Conservation (phyloP, 2,888 invertebrate genomes). For the Drosophila parthenogenetica region DNA sequence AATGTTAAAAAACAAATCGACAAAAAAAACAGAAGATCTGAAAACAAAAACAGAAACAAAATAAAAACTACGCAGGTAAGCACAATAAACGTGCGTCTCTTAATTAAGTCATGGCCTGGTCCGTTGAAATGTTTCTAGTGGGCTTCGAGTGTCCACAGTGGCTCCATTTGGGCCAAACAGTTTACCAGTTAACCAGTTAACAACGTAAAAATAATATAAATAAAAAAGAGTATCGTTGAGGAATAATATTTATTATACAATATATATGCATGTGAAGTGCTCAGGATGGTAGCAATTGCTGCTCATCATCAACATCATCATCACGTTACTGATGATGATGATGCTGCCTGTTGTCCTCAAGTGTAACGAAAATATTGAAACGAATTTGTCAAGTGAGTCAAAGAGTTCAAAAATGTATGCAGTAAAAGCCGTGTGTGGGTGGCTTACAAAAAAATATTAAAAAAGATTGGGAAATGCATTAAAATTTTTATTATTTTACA, state of each 20-base stretch:
- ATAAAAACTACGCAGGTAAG: conserved; percentile 75
- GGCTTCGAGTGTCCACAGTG: conserved; percentile 70
- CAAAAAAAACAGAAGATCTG: conserved; percentile 6
- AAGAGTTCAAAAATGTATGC: conserved; percentile 4
- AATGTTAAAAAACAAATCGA: conserved; percentile 43
- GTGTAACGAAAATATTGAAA: conserved; percentile 78
- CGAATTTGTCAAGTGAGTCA: conserved; percentile 66
- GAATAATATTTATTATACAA: conserved; percentile 73
- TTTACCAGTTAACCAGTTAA: conserved; percentile 27
- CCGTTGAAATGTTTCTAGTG: conserved; percentile 62
- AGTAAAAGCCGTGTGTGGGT: conserved; percentile 36
- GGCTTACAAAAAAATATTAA: conserved; percentile 12
- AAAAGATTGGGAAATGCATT: too few species aligned
- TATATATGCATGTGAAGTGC: conserved; percentile 59
- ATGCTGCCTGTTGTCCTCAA: conserved; percentile 45
- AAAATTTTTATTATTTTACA: too few species aligned
- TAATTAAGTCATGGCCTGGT: conserved; percentile 76
- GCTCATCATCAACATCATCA: background rate
- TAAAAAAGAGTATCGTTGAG: conserved; percentile 36
- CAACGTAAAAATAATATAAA: conserved; percentile 21
- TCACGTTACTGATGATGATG: conserved; percentile 5
- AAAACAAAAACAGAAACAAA: conserved; percentile 51
- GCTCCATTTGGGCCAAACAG: conserved; percentile 51
- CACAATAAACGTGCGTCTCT: conserved; percentile 80
- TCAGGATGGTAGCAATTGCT: conserved; percentile 66